Base-by-base conservation (phyloP, 2,113 vertebrate genomes). In the Gadus macrocephalus region DNA sequence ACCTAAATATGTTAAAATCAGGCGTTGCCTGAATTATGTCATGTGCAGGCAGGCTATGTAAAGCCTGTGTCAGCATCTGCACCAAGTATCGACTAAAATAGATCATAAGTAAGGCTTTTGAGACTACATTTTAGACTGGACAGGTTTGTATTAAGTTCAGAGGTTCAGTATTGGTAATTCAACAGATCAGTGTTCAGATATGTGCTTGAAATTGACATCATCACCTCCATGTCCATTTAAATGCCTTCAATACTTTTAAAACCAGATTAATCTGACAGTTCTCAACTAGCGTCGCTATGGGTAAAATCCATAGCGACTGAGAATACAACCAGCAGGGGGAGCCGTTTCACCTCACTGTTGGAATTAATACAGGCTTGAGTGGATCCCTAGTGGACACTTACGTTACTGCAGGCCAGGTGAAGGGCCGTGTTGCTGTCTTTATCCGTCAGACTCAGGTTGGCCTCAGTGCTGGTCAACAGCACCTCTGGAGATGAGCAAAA, bases 391-490 rank as follows among this genome's bases (percentile, higher is more conserved):
- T 74, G 70, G 81, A 79, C 71, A 92, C 96, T 86, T 91, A 98
- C 97, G 72, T 93, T 95, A 89, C 92, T 94, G 87, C 96, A 96
- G 69, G 97, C 94, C 82, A 97, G 90, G 78, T 99, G 97, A 72
- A 99, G 91, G 59, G 94, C 90, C 4, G 94, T 97, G 85, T 99
- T 98, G 70, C 93, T 87, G 12, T 95, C 93, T 69, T 92, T 93
- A 70, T 99, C 97, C 9, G 91, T 94, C 66, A 94, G 74, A 67
- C 90, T 91, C 83, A 95, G 87, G 80, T 92, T 92, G 66, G 92
- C 92, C 35, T 90, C 91, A 72, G 91, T 86, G 76, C 84, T 81
- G 81, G 90, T 94, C 83, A 98, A 89, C 90, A 99, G 88, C 81
- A 94, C 89, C 83, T 96, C 97, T 99, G 87, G 19, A 35, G 31